Conservation (phyloP, 2,113 vertebrate species). For the Neodon shergylaensis region DNA sequence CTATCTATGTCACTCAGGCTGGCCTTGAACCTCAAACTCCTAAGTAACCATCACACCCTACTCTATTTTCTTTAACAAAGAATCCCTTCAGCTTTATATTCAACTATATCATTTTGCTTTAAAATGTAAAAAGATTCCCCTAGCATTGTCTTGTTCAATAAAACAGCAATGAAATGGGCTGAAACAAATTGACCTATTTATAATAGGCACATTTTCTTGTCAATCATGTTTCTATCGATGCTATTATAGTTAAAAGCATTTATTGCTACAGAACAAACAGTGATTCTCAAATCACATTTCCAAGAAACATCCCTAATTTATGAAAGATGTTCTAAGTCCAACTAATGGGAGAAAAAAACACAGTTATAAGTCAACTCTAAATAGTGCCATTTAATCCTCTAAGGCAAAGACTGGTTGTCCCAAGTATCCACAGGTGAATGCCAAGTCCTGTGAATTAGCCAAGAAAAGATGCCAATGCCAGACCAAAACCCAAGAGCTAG, state of each 20-base stretch:
- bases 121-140: slow-evolving; percentile 37
- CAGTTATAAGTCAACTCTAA: slow-evolving; percentile 74
- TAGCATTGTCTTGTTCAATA: slow-evolving; percentile 49
- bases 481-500: slow-evolving; percentile 18
- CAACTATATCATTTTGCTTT: slow-evolving; percentile 45
- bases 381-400: slow-evolving; percentile 75
- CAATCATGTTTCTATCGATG: slow-evolving; percentile 49
- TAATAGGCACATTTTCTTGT: slow-evolving; percentile 45
- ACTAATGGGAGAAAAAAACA: slow-evolving; percentile 53
- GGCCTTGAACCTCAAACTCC: not conserved
- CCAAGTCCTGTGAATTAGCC: slow-evolving; percentile 67
- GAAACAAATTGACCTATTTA: slow-evolving; percentile 36
- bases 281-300: slow-evolving; percentile 65
- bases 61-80: not conserved
- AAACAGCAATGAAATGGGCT: slow-evolving; percentile 40
- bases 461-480: slow-evolving; percentile 17
- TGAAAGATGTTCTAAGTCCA: slow-evolving; percentile 73
- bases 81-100: slow-evolving; percentile 25
- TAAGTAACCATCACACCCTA: not conserved
- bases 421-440: slow-evolving; percentile 69
- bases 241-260: slow-evolving; percentile 53
- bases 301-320: slow-evolving; percentile 79
- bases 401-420: slow-evolving; percentile 76
- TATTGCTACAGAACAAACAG: slow-evolving; percentile 58
- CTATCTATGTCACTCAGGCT: not conserved